phyloP scores from a whole-genome alignment of 2,888 invertebrate genomes.

The Pyrrhosoma nymphula region DNA sequence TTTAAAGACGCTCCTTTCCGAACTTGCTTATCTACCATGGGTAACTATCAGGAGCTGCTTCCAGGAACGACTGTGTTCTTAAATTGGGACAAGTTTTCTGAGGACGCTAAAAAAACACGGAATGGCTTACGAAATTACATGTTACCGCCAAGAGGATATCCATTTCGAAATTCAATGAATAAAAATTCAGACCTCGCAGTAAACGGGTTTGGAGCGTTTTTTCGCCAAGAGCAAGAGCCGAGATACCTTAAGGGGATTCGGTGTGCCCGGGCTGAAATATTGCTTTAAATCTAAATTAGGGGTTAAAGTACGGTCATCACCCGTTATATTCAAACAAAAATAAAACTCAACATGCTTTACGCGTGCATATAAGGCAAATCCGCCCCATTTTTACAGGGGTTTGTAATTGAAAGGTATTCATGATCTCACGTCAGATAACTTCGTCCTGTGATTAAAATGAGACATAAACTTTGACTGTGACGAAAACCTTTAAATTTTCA shows the following conservation, averaged over 20 bases:
- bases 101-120: slow-evolving; percentile 10
- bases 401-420: background rate
- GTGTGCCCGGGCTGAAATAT: background rate
- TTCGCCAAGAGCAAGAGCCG: background rate
- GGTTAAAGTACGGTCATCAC: background rate
- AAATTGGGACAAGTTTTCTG: background rate
- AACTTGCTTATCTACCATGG: background rate
- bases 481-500: no score
- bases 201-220: background rate
- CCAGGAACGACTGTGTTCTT: background rate
- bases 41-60: background rate
- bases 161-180: slow-evolving; percentile 13
- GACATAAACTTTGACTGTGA: no score
- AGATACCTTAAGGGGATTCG: background rate
- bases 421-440: background rate
- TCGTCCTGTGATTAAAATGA: no score
- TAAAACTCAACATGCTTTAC: background rate
- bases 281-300: background rate
- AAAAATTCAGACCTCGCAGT: background rate
- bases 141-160: background rate
- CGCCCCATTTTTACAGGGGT: background rate
- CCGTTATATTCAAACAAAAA: background rate
- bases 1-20: background rate
- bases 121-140: background rate
- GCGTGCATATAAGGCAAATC: background rate